phyloP scores from a whole-genome alignment of 2,888 invertebrate species.

The Leptura quadrifasciata region DNA sequence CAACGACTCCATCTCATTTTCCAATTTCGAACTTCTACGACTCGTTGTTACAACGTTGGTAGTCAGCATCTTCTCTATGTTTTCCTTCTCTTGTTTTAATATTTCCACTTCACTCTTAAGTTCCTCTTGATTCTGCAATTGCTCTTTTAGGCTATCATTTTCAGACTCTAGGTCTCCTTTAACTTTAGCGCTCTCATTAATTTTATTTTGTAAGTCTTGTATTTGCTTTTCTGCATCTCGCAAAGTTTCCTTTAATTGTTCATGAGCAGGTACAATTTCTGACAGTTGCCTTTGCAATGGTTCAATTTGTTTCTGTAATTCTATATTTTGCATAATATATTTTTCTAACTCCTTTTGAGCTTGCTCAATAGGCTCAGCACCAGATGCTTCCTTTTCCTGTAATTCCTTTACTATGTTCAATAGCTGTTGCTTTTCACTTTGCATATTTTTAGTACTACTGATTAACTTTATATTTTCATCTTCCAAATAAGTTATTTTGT shows the following conservation, averaged over 20 bases:
- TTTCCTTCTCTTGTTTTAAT: slow-evolving; percentile 58
- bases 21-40: slow-evolving; percentile 54
- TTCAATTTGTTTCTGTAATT: slow-evolving; percentile 2
- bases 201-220: slow-evolving; percentile 44
- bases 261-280: background rate
- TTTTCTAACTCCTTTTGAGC: background rate
- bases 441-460: slow-evolving; percentile 1
- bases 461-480: slow-evolving; percentile 34
- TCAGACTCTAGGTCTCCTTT: slow-evolving; percentile 14
- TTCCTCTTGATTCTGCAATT: slow-evolving; percentile 18
- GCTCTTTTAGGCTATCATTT: slow-evolving; percentile 17
- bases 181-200: slow-evolving; percentile 28
- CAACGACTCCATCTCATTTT: slow-evolving; percentile 54
- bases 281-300: slow-evolving; percentile 25
- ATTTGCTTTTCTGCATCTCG: slow-evolving; percentile 45
- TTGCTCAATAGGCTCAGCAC: background rate
- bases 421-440: slow-evolving; percentile 23
- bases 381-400: background rate
- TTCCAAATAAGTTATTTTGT: slow-evolving; percentile 39
- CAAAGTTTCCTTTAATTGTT: slow-evolving; percentile 25
- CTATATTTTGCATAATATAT: background rate
- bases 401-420: slow-evolving; percentile 33
- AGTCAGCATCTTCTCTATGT: slow-evolving; percentile 58
- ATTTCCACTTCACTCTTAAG: slow-evolving; percentile 34
- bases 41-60: slow-evolving; percentile 55